phyloP scores from a whole-genome alignment of 2,797 vertebrate species.

The Bradypodion pumilum region DNA sequence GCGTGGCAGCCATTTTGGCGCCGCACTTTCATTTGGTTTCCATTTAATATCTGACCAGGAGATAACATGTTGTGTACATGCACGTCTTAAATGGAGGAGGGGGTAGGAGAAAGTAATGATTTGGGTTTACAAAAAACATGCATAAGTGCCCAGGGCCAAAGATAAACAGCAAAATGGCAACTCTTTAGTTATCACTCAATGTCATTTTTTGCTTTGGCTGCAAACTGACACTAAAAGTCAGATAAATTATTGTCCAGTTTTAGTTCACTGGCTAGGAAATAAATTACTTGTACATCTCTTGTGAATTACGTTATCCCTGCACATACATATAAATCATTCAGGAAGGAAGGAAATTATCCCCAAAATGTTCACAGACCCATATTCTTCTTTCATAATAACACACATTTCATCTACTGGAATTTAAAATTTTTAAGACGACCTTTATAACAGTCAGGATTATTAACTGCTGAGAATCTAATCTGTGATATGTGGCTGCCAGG shows the following conservation, averaged over 20 bases:
- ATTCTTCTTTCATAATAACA: constrained; percentile 63
- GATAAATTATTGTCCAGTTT: constrained; percentile 68
- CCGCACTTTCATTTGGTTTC: no score
- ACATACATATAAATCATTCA: constrained; percentile 60
- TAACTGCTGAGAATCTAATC: constrained; percentile 54
- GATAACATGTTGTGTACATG: not conserved
- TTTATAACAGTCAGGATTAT: constrained; percentile 54
- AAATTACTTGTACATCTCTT: constrained; percentile 64
- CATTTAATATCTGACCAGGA: constrained; percentile 37
- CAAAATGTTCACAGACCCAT: constrained; percentile 44
- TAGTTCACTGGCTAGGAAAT: constrained; percentile 60
- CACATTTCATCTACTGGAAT: constrained; percentile 60
- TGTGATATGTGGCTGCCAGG: constrained; percentile 49
- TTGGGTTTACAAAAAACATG: constrained; percentile 47
- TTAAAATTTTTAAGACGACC: constrained; percentile 62
- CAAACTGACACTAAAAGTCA: constrained; percentile 53
- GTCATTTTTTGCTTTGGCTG: constrained; percentile 56
- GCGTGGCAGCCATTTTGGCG: no score
- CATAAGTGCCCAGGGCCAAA: constrained; percentile 36
- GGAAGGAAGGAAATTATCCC: constrained; percentile 61
- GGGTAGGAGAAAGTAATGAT: not conserved
- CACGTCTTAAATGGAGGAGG: constrained; percentile 1
- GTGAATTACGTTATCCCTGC: constrained; percentile 64
- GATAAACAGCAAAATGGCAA: constrained; percentile 55
- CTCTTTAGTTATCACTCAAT: constrained; percentile 45